Base-by-base conservation (phyloP, 2,888 invertebrate genomes). In the Hoplodrina blanda region DNA sequence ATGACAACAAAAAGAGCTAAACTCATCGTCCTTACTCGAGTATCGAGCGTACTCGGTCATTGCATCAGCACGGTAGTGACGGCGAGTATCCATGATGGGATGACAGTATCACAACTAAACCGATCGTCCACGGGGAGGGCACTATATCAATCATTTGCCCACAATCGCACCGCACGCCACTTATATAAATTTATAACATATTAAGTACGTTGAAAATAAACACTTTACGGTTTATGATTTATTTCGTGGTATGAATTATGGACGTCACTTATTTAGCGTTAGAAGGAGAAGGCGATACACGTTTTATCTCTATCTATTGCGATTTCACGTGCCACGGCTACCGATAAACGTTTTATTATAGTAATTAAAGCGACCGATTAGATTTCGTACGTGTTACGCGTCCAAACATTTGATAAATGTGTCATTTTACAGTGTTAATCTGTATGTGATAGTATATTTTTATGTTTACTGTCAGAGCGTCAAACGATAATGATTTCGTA, bases 141-240 rank as follows among this genome's bases (percentile, higher is more conserved):
- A 92, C 94, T 94, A 93, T 94, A 96, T 95, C 95, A 95, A 95
- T 95, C 95, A 95, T 89, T 84, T 88, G 85, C 89, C 89, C 78
- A 93, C 95, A 94, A 95, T 94, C 95, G 92, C 88, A 93, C 92
- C 92, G 93, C 93, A 90, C 84, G 92, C 94, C 95, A 95, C 95
- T 95, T 95, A 94, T 95, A 95, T 94, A 95, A 95, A 95, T 96
- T 96, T 95, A 95, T 95, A 95, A 94, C 95, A 94, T 95, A 95
- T 95, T 95, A 96, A 95, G 94, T 95, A 95, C 94, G 90, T 94
- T 91, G 90, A 94, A 94, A 95, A 95, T 95, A 96, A 95, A 96
- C 95, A 95, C 93, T 94, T 94, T 93, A 92, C 93, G 88, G 92
- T 92, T 92, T 95, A 95, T 96, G 96, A 96, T 96, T 96, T 95